Conservation (phyloP, 2,797 vertebrate species). For the Ceryle rudis region DNA sequence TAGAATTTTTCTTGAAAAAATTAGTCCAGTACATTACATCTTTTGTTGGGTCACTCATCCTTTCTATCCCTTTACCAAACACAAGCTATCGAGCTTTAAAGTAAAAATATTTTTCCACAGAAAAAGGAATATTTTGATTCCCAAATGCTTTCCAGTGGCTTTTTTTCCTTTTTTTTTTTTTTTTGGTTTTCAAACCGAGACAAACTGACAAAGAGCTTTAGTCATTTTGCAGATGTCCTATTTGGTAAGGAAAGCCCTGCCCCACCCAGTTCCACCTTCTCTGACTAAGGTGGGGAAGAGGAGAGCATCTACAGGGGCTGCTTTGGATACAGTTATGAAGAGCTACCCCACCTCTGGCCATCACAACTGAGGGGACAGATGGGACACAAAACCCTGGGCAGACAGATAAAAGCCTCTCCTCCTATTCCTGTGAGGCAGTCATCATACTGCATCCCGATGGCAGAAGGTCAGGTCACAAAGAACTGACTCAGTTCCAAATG, state of each 20-base stretch:
- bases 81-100: not conserved
- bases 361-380: rapidly evolving
- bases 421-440: not conserved
- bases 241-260: not conserved
- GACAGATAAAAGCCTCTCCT: not conserved
- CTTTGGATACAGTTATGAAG: not conserved
- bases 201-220: not conserved
- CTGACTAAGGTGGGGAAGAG: not conserved
- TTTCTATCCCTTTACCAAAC: not conserved
- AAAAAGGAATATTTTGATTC: not conserved
- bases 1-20: not conserved
- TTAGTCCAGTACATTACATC: not conserved
- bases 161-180: not conserved
- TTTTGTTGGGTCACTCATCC: not conserved
- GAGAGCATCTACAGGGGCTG: not conserved
- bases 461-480: not conserved
- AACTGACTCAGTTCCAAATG: not conserved
- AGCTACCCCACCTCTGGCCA: not conserved
- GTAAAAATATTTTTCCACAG: not conserved
- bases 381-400: not conserved
- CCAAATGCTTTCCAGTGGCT: not conserved
- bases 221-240: not conserved
- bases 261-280: not conserved
- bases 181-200: not conserved
- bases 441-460: not conserved